Conservation (phyloP, 2,888 invertebrate genomes). For the Hedychridium roseum region DNA sequence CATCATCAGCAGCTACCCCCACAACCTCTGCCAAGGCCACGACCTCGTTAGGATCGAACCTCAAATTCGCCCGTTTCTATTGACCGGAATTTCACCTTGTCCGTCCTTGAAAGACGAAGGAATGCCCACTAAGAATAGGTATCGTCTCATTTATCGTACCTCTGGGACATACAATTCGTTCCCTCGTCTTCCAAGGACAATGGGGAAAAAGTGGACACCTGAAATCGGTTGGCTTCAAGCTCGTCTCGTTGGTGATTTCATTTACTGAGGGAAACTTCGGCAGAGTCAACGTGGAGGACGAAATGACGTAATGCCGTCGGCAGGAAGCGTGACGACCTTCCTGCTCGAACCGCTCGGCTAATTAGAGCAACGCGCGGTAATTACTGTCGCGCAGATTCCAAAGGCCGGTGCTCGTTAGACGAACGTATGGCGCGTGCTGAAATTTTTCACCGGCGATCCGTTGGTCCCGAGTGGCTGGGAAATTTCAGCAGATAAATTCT, state of each 20-base stretch:
- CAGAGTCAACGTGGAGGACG: not conserved
- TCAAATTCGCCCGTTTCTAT: not conserved
- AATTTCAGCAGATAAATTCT: too few species aligned
- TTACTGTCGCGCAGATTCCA: slow-evolving; percentile 29
- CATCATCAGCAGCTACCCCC: slow-evolving; percentile 40
- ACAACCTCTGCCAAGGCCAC: slow-evolving; percentile 59
- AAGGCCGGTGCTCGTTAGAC: slow-evolving; percentile 29
- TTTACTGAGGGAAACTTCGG: slow-evolving; percentile 1
- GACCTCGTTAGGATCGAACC: slow-evolving; percentile 51
- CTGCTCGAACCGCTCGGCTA: slow-evolving; percentile 22
- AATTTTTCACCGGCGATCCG: too few species aligned
- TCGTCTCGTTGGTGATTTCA: too few species aligned
- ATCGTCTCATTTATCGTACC: too few species aligned
- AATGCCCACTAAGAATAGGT: too few species aligned
- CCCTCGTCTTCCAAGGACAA: too few species aligned
- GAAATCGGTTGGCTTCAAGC: too few species aligned
- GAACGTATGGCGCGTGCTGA: slow-evolving; percentile 16
- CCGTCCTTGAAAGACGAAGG: not conserved
- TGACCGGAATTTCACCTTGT: not conserved
- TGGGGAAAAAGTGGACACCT: too few species aligned
- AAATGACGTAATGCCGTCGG: slow-evolving; percentile 19
- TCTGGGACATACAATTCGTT: too few species aligned
- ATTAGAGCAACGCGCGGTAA: slow-evolving; percentile 29
- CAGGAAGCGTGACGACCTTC: slow-evolving; percentile 27
- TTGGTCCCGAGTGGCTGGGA: too few species aligned